These are phyloP conservation scores for Herpetotheres cachinnans DNA, from an alignment of 2,113 vertebrate genomes.

Conservation along the genomic window DNA sequence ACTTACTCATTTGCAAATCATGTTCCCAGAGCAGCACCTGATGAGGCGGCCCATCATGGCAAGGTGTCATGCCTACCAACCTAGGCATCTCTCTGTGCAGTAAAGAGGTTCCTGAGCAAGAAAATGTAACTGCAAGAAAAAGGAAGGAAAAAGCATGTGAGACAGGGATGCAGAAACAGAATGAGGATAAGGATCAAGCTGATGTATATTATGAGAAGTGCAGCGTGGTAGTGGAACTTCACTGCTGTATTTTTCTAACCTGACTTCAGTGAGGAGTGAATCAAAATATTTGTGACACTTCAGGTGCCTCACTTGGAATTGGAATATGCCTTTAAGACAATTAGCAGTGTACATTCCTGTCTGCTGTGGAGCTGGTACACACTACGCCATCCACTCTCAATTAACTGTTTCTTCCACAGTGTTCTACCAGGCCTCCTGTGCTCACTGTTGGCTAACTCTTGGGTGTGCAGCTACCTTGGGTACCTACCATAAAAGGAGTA, in stretches of 20 bases:
- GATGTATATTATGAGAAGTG: background rate
- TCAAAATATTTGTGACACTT: background rate
- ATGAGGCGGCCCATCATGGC: fast-evolving
- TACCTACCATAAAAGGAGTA: background rate
- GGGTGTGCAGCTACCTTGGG: background rate
- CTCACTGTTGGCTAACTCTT: background rate
- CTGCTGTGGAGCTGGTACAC: background rate
- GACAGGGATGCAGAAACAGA: background rate
- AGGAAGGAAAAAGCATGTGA: background rate
- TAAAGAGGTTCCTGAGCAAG: background rate
- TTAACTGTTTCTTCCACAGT: background rate
- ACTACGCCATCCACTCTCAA: background rate
- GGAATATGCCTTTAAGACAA: background rate
- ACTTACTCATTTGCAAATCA: background rate
- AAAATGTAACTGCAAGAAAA: background rate
- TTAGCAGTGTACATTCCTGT: background rate
- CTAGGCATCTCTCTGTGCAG: background rate
- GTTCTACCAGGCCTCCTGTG: background rate
- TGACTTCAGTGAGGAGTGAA: background rate
- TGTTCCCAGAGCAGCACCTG: background rate
- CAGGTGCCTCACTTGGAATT: background rate
- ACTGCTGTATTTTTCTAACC: background rate
- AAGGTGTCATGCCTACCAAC: background rate
- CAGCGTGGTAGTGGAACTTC: background rate
- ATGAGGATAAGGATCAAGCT: background rate